Conservation (phyloP, 37 sponge, comb jelly and placozoan genomes). For the Spongia lamella region DNA sequence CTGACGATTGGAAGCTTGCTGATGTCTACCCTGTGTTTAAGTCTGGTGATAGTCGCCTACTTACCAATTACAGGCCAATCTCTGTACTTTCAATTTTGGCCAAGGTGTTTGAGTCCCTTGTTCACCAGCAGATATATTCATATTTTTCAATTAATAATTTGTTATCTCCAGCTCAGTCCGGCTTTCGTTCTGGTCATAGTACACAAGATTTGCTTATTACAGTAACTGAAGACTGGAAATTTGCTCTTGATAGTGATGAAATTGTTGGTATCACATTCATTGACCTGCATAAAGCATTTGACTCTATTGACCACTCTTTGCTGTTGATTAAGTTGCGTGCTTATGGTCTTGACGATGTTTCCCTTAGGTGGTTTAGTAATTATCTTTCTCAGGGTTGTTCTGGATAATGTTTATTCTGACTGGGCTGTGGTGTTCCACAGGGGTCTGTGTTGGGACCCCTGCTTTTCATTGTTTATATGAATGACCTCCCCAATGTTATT, state of each 20-base stretch:
- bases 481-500: too few relatives aligned
- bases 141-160: slow-evolving; percentile 12
- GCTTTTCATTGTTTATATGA: too few relatives aligned
- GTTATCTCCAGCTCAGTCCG: slow-evolving; percentile 21
- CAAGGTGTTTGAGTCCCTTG: slow-evolving; percentile 35
- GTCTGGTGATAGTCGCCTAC: too few relatives aligned
- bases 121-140: slow-evolving; percentile 22
- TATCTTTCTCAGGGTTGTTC: too few relatives aligned
- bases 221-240: too few relatives aligned
- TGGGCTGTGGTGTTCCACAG: too few relatives aligned
- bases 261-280: slow-evolving; percentile 20
- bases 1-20: too few relatives aligned
- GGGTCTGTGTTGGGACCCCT: too few relatives aligned
- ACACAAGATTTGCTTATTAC: slow-evolving; percentile 9
- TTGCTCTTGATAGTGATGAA: neutral
- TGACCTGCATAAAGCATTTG: slow-evolving; percentile 25
- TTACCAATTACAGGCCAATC: too few relatives aligned
- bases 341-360: slow-evolving; percentile 7
- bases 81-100: slow-evolving; percentile 30
- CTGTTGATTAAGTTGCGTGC: slow-evolving; percentile 5
- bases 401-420: too few relatives aligned
- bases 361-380: slow-evolving; percentile 22
- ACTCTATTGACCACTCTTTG: too few relatives aligned
- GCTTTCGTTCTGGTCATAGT: slow-evolving; percentile 19
- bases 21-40: too few relatives aligned